Evolutionary conservation across 2,888 invertebrate genomes (phyloP).

Genomic region (Harpagoxenus sublaevis): DNA sequence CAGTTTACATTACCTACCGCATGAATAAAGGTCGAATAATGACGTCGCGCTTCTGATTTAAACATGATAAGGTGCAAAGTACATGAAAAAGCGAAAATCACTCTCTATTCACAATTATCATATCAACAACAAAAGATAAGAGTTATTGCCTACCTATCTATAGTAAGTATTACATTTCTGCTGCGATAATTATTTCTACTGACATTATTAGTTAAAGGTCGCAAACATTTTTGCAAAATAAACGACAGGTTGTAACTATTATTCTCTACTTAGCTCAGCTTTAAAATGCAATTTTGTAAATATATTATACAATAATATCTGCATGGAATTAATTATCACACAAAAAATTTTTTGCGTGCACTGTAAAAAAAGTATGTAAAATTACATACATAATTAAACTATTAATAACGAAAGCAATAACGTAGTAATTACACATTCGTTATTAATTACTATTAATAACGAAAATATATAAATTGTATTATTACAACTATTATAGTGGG

Average conservation of each 20-base stretch:
- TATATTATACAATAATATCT: background rate
- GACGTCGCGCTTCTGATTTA: conserved; percentile 22
- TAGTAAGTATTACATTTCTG: background rate
- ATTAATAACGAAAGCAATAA: no score
- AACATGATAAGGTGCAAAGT: background rate
- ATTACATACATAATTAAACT: no score
- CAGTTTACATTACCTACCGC: conserved; percentile 21
- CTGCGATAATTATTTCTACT: background rate
- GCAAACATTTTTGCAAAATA: background rate
- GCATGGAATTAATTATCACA: background rate
- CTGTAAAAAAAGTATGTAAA: no score
- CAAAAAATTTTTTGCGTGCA: conserved; percentile 5
- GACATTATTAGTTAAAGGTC: background rate
- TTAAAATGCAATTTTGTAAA: background rate
- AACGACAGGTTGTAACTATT: background rate
- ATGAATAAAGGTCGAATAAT: conserved; percentile 32
- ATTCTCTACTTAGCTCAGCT: background rate
- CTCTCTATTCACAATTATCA: conserved; percentile 5
- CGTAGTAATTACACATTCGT: no score
- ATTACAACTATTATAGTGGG: no score
- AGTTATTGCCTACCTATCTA: background rate
- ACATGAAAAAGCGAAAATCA: background rate
- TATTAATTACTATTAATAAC: no score
- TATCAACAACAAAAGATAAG: background rate
- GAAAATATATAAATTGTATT: no score